Conservation (phyloP, 1,140 invertebrate genomes). For the Drosophila malerkotliana region DNA sequence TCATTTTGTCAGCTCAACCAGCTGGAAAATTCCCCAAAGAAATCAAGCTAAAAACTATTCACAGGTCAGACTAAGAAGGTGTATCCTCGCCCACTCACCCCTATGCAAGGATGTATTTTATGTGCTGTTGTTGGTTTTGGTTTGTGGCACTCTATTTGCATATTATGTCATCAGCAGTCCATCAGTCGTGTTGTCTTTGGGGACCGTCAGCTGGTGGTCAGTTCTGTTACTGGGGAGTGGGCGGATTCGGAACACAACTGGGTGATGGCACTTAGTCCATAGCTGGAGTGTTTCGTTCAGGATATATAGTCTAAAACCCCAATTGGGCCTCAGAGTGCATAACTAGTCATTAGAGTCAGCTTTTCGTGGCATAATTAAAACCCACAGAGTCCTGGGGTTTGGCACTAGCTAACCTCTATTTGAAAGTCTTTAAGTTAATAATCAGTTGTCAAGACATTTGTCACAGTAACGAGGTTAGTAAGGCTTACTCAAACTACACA, state of each 20-base stretch:
- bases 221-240: not conserved
- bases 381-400: constrained; percentile 2
- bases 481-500: constrained; percentile 5
- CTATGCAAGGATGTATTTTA: constrained; percentile 28
- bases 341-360: constrained; percentile 66
- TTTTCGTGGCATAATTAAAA: constrained; percentile 54
- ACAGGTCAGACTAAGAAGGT: constrained; percentile 46
- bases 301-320: constrained; percentile 54
- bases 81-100: constrained; percentile 3
- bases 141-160: constrained; percentile 67
- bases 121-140: constrained; percentile 42
- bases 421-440: constrained; percentile 58
- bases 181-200: constrained; percentile 70
- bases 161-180: constrained; percentile 80
- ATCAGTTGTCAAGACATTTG: constrained; percentile 41
- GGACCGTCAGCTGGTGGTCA: constrained; percentile 66
- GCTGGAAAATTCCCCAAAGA: constrained; percentile 70
- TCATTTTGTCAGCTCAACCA: constrained; percentile 40
- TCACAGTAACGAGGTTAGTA: constrained; percentile 71
- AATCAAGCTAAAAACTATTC: constrained; percentile 82
- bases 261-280: constrained; percentile 20
- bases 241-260: not conserved
- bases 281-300: constrained; percentile 61
- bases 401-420: constrained; percentile 12
- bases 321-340: constrained; percentile 32